Evolutionary conservation across 2,888 invertebrate genomes (phyloP), one percentile per base, ranked within the genome.

Genomic region (Leptarthrus brevirostris): DNA sequence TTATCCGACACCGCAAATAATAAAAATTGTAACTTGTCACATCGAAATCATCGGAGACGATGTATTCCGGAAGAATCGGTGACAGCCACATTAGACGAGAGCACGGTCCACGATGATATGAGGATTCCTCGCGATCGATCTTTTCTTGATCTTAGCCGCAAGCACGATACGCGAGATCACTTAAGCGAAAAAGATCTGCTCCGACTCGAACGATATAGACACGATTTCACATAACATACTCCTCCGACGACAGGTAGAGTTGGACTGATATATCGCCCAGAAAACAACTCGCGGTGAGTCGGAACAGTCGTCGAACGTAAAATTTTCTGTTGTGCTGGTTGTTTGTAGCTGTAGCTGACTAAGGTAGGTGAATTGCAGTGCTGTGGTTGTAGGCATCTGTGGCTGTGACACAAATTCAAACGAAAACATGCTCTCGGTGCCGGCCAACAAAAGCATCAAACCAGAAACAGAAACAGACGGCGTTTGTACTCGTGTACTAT

Each of bases 141-240:
- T 64, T 14, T 24, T 22, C 47, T 64, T 64, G 64, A 64, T 64
- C 64, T 64, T 64, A n/a, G 36, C 64, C 64, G 64, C 20, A 1
- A 6, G 49, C 49, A 12, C 47, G 24, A 64, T 12, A 16, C 47
- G 47, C 47, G 47, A 34, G 58, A 58, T 64, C 16, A 10, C 47
- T 20, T 36, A 44, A 18, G 18, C 10, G 18, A 0, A 40, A 20
- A 14, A 30, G 10, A 3, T 14, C 18, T 16, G n/a, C 34, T 44
- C 26, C 47, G 44, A 47, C 3, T 40, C 40, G 40, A 64, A 18
- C 49, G 20, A 30, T 30, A 30, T 30, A 3, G 30, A 30, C 30
- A 8, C 30, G 30, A 30, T 30, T 5, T 30, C 30, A 30, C 30
- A 20, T n/a, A 22, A 61, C 10, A 22, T 47, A 36, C 16, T 64